These are phyloP conservation scores for Thera britannica DNA, from an alignment of 2,888 invertebrate genomes.

Conservation along the genomic window DNA sequence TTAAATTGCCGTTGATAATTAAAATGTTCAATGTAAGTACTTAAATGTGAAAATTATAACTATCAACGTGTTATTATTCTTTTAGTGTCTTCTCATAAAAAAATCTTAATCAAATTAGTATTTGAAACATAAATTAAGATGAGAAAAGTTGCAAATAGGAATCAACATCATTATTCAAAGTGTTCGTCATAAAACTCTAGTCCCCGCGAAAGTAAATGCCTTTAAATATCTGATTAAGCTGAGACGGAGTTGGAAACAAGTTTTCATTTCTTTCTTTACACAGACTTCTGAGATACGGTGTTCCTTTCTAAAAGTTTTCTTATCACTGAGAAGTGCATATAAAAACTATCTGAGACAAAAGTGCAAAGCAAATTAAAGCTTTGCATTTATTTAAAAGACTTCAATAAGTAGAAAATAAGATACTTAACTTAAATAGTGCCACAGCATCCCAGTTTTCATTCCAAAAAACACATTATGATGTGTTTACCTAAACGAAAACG, in stretches of 20 bases:
- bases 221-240: slow-evolving; percentile 36
- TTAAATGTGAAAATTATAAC: no score
- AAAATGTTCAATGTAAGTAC: no score
- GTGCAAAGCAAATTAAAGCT: slow-evolving; percentile 12
- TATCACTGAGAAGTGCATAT: slow-evolving; percentile 31
- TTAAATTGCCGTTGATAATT: neutral
- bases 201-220: slow-evolving; percentile 30
- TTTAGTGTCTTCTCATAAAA: no score
- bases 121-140: slow-evolving; percentile 14
- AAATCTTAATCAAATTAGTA: neutral
- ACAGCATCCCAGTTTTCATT: slow-evolving; percentile 21
- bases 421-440: neutral
- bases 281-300: slow-evolving; percentile 28
- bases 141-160: slow-evolving; percentile 17
- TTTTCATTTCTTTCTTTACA: slow-evolving; percentile 33
- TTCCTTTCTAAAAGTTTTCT: slow-evolving; percentile 33
- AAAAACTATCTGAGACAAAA: slow-evolving; percentile 30
- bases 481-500: neutral
- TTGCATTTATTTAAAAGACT: slow-evolving; percentile 19
- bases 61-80: no score
- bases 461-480: neutral
- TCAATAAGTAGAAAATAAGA: neutral
- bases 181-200: slow-evolving; percentile 30
- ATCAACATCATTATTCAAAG: slow-evolving; percentile 32
- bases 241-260: slow-evolving; percentile 31